Conservation (phyloP, 2,113 vertebrate genomes). For the Colinus virginianus region DNA sequence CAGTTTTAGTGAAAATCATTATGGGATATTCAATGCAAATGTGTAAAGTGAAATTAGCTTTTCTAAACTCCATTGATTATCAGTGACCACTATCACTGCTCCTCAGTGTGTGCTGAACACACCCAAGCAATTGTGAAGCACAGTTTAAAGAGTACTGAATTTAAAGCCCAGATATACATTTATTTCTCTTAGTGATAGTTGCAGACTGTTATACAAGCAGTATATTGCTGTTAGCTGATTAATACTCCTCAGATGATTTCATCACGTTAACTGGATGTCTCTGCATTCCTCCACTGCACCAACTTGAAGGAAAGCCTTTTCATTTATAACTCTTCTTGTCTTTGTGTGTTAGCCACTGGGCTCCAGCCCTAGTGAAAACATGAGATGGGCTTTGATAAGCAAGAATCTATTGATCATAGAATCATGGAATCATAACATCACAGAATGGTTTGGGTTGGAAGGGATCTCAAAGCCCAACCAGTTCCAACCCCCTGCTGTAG, state of each 20-base stretch:
- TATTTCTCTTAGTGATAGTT: neutral
- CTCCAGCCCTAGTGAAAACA: neutral
- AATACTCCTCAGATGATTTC: neutral
- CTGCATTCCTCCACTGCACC: neutral
- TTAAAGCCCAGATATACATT: neutral
- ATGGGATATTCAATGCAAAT: neutral
- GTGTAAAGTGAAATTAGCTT: neutral
- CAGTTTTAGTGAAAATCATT: neutral
- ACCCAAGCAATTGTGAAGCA: neutral
- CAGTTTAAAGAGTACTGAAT: neutral
- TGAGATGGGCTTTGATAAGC: neutral
- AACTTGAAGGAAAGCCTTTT: neutral
- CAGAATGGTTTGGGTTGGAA: neutral
- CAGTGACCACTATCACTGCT: neutral
- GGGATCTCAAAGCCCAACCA: neutral
- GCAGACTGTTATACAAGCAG: neutral
- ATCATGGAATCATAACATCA: no score
- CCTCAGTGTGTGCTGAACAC: accelerated
- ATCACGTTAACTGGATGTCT: neutral
- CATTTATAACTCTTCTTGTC: neutral
- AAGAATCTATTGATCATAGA: neutral
- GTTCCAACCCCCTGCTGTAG: neutral
- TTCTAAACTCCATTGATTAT: neutral
- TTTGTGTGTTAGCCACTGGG: neutral
- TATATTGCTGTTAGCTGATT: neutral